A percentile compares a stretch with the other conserved stretches of the same genome.
Evolutionary conservation across 2,888 invertebrate species (phyloP).

Genomic region (Tiliacea aurago): DNA sequence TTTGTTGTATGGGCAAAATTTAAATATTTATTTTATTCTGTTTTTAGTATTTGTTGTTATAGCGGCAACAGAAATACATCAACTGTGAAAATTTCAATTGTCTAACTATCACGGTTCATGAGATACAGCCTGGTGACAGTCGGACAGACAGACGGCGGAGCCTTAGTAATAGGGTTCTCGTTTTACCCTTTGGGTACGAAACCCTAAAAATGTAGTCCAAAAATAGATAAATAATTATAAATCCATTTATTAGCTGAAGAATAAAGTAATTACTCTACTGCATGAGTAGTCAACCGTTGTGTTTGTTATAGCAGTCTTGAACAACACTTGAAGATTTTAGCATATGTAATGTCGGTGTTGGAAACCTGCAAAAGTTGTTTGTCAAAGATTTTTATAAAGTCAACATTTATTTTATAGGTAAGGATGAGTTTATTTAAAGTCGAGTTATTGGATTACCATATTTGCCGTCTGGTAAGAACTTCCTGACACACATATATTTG

Average conservation of each 20-base stretch:
- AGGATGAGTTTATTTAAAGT: constrained; percentile 34
- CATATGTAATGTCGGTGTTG: constrained; percentile 9
- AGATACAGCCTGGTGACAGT: too few species aligned
- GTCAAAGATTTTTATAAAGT: constrained; percentile 11
- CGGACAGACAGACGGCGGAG: too few species aligned
- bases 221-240: constrained; percentile 28
- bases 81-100: too few species aligned
- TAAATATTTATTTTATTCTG: too few species aligned
- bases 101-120: too few species aligned
- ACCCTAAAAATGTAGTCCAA: background rate
- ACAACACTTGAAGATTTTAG: constrained; percentile 23
- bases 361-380: constrained; percentile 10
- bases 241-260: constrained; percentile 18
- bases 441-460: constrained; percentile 32
- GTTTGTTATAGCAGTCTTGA: constrained; percentile 4
- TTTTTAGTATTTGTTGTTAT: too few species aligned
- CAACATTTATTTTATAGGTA: constrained; percentile 24
- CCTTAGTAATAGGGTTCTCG: too few species aligned
- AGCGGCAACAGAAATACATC: too few species aligned
- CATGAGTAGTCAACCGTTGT: constrained; percentile 7
- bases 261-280: constrained; percentile 17
- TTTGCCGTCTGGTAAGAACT: constrained; percentile 30
- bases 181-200: too few species aligned
- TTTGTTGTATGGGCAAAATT: too few species aligned
- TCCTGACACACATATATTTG: constrained; percentile 11